Evolutionary conservation across 2,888 invertebrate species (phyloP).

Genomic region (Pinctada fucata): DNA sequence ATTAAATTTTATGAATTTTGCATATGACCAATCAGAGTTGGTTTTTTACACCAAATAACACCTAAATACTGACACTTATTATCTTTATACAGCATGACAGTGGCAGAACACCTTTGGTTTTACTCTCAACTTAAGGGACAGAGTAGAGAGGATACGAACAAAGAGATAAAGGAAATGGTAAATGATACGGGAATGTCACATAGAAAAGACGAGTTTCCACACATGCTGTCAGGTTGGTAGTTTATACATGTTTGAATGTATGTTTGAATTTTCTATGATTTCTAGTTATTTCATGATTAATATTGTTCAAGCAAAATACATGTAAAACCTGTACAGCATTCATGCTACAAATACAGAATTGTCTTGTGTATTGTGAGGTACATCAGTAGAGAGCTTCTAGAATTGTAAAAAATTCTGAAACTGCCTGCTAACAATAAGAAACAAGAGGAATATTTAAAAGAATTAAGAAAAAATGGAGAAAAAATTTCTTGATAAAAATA

Average conservation of each 20-base stretch:
- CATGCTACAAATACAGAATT: background rate
- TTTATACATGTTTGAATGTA: background rate
- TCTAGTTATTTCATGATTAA: background rate
- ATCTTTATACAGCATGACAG: constrained; percentile 79
- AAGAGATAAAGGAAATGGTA: constrained; percentile 82
- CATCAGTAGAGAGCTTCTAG: too few relatives aligned
- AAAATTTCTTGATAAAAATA: too few relatives aligned
- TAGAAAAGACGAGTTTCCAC: constrained; percentile 78
- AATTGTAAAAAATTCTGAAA: too few relatives aligned
- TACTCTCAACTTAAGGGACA: constrained; percentile 78
- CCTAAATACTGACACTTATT: too few relatives aligned
- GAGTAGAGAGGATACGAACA: constrained; percentile 71
- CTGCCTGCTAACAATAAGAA: too few relatives aligned
- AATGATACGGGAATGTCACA: constrained; percentile 84
- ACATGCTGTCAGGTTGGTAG: constrained; percentile 72
- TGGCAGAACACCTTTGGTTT: constrained; percentile 86
- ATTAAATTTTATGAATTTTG: too few relatives aligned
- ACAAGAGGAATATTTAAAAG: too few relatives aligned
- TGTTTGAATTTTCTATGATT: background rate
- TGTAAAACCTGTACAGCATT: background rate
- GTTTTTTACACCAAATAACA: too few relatives aligned
- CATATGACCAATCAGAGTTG: too few relatives aligned
- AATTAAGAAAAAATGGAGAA: too few relatives aligned
- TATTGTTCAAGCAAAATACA: too few relatives aligned
- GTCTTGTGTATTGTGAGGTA: too few relatives aligned